These are phyloP conservation scores for Tipula vernalis DNA, from an alignment of 2,888 invertebrate genomes.

Conservation along the genomic window DNA sequence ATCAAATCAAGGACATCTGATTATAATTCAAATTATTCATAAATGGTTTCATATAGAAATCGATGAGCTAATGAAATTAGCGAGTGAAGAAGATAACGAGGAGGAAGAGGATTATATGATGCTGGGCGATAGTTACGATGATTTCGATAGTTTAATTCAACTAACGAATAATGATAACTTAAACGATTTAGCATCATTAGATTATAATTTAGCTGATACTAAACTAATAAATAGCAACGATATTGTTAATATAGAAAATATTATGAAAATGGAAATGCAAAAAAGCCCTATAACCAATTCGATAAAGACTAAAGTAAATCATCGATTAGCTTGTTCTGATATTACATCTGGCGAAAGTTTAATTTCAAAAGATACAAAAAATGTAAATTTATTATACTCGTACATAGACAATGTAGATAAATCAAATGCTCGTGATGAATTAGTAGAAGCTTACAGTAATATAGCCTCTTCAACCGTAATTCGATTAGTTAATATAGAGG, in stretches of 20 bases:
- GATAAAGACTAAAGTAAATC: background rate
- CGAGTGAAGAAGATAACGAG: constrained; percentile 5
- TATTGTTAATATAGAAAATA: constrained; percentile 7
- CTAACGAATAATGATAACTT: background rate
- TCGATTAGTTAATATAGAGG: background rate
- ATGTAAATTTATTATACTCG: background rate
- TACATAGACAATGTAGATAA: background rate
- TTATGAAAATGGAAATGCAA: background rate
- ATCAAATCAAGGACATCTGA: constrained; percentile 53
- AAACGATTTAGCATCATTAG: background rate
- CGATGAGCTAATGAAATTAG: background rate
- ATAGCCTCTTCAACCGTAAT: background rate
- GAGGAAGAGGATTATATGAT: background rate
- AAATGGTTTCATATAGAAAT: constrained; percentile 48
- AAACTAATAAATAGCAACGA: background rate
- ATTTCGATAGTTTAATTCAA: background rate
- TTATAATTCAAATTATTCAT: constrained; percentile 52
- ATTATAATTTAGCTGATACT: background rate
- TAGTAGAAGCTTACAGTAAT: background rate
- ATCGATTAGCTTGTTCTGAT: background rate
- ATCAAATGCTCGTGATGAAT: background rate
- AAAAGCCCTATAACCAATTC: background rate
- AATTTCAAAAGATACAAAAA: background rate
- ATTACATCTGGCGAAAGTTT: background rate
- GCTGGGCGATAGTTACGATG: constrained; percentile 4